Percentiles rank a stretch among this genome's conserved stretches.
phyloP scores from a whole-genome alignment of 2,113 vertebrate species.

The Cnemophilus loriae region DNA sequence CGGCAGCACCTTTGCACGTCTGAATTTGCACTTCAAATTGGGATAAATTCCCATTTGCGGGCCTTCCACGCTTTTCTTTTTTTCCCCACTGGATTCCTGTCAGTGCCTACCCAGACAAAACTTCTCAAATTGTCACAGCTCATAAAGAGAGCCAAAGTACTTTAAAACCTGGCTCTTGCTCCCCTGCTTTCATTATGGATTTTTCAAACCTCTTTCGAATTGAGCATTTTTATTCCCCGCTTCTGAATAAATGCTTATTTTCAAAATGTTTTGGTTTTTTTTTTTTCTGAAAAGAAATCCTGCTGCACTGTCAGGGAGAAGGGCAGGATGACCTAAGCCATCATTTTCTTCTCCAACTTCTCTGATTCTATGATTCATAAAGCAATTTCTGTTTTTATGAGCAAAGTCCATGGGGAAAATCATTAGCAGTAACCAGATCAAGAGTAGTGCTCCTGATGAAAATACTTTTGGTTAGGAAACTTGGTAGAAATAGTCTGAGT shows the following conservation, averaged over 20 bases:
- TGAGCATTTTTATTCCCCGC: background rate
- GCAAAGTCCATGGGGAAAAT: conserved; percentile 39
- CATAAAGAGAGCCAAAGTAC: background rate
- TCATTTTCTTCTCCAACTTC: conserved; percentile 53
- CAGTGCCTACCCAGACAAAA: background rate
- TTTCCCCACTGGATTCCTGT: background rate
- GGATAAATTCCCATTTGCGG: background rate
- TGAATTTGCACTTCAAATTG: background rate
- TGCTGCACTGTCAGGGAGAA: conserved; percentile 8
- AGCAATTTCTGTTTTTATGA: conserved; percentile 43
- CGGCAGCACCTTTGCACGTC: background rate
- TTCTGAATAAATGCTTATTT: conserved; percentile 27
- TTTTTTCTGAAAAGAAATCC: background rate
- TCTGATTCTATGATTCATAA: conserved; percentile 52
- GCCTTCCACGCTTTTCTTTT: background rate
- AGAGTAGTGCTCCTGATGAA: conserved; percentile 42
- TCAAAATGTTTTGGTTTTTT: background rate
- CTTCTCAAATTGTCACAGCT: background rate
- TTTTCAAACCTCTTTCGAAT: background rate
- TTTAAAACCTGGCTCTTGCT: background rate
- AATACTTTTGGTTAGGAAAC: conserved; percentile 55
- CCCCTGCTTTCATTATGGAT: background rate
- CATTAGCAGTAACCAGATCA: conserved; percentile 48
- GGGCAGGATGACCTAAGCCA: conserved; percentile 53
- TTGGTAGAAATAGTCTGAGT: conserved; percentile 4